Percentiles rank a stretch among this genome's conserved stretches.
Conservation (phyloP, 2,888 invertebrate species). For the Drosophila setosimentum region DNA sequence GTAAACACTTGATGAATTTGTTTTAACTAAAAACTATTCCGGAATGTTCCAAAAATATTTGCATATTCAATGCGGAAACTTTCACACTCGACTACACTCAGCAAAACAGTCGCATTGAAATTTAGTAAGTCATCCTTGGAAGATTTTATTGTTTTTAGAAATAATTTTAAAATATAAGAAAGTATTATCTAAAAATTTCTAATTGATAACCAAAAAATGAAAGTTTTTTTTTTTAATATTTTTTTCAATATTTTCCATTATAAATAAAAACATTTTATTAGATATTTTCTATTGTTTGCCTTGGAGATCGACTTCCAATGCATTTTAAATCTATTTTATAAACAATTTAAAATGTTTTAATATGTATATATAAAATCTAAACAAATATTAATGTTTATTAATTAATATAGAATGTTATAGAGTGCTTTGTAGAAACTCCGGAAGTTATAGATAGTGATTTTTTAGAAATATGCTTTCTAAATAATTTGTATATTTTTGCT, state of each 20-base stretch:
- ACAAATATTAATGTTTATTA: too few relatives aligned
- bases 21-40: constrained; percentile 34
- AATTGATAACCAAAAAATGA: neutral
- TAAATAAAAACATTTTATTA: neutral
- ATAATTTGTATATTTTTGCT: neutral
- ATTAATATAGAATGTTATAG: too few relatives aligned
- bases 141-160: neutral
- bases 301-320: too few relatives aligned
- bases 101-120: neutral
- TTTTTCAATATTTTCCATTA: neutral
- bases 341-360: too few relatives aligned
- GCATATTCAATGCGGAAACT: constrained; percentile 23
- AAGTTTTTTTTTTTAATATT: too few relatives aligned
- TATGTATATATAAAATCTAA: too few relatives aligned
- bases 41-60: constrained; percentile 25
- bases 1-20: constrained; percentile 6
- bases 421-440: too few relatives aligned
- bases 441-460: too few relatives aligned
- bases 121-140: neutral
- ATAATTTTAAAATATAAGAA: neutral
- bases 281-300: too few relatives aligned
- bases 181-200: neutral
- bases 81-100: too few relatives aligned
- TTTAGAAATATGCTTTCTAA: neutral
- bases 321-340: too few relatives aligned